These are phyloP conservation scores for Harpegnathos saltator DNA, from an alignment of 1,140 invertebrate species.

Conservation along the genomic window DNA sequence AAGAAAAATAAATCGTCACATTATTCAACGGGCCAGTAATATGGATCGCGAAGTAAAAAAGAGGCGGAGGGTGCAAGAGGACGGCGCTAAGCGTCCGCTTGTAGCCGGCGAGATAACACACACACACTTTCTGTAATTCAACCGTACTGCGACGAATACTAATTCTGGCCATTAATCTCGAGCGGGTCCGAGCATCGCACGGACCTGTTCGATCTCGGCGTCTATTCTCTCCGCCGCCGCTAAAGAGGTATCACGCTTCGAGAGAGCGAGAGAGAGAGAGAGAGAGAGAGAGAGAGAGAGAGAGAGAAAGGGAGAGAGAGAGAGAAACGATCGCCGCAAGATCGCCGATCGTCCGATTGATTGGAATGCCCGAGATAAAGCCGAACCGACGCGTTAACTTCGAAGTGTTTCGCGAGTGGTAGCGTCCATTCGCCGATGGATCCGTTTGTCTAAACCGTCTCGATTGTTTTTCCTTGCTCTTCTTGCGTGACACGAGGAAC, in stretches of 20 bases:
- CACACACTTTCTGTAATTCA: constrained; percentile 82
- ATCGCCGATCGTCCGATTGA: constrained; percentile 52
- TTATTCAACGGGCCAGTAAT: constrained; percentile 79
- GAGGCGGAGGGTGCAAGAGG: constrained; percentile 43
- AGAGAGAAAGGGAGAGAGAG: no score
- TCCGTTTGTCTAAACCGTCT: background rate
- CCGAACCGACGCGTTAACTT: constrained; percentile 23
- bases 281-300: no score
- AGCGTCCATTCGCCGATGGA: background rate
- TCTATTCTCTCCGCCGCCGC: constrained; percentile 66
- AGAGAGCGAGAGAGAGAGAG: no score
- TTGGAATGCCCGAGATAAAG: constrained; percentile 49
- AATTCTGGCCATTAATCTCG: constrained; percentile 81
- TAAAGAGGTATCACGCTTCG: constrained; percentile 63
- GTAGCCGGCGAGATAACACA: constrained; percentile 78
- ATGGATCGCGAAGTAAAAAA: constrained; percentile 73
- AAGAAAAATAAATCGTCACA: constrained; percentile 81
- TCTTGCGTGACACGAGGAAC: no score
- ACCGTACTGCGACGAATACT: constrained; percentile 82
- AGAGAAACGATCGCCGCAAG: no score
- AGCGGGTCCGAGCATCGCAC: constrained; percentile 74
- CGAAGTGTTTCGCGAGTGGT: constrained; percentile 15
- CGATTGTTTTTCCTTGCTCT: no score
- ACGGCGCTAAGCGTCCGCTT: constrained; percentile 76
- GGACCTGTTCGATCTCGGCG: constrained; percentile 61